Conservation (phyloP, 2,113 vertebrate species). For the Protomyctophum bolini region DNA sequence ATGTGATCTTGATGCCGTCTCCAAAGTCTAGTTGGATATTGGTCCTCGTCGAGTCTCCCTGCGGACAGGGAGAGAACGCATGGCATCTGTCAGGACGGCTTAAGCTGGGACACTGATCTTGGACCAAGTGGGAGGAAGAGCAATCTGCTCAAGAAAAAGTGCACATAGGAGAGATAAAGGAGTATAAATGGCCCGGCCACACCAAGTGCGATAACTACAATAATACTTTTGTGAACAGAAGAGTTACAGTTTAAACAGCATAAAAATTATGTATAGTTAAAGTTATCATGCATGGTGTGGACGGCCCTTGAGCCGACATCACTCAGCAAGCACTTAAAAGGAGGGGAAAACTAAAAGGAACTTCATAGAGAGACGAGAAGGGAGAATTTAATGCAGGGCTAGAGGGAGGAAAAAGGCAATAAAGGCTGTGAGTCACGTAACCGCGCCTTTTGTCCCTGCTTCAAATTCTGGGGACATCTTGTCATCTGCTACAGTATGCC, state of each 20-base stretch:
- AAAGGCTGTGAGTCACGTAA: slow-evolving; percentile 4
- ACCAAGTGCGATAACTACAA: not conserved
- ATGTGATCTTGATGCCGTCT: slow-evolving; percentile 91
- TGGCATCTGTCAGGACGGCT: slow-evolving; percentile 63
- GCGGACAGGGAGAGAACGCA: slow-evolving; percentile 44
- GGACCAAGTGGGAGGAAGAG: slow-evolving; percentile 32
- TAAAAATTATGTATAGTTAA: too few relatives aligned
- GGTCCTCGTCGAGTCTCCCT: slow-evolving; percentile 91
- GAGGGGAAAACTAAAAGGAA: slow-evolving; percentile 48
- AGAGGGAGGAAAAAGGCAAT: not conserved
- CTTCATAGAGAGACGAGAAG: slow-evolving; percentile 20
- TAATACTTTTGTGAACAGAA: too few relatives aligned
- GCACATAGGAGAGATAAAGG: slow-evolving; percentile 20
- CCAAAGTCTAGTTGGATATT: slow-evolving; percentile 95
- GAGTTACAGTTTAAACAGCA: too few relatives aligned
- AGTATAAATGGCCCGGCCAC: slow-evolving; percentile 4
- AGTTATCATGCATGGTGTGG: too few relatives aligned
- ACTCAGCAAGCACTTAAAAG: not conserved
- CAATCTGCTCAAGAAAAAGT: slow-evolving; percentile 55
- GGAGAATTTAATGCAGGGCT: slow-evolving; percentile 22
- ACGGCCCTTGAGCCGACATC: too few relatives aligned
- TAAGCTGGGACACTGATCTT: slow-evolving; percentile 48
- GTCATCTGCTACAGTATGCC: not conserved
- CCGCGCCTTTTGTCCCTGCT: not conserved
- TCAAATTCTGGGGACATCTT: slow-evolving; percentile 19